Base-by-base conservation (phyloP, 2,113 vertebrate genomes). In the Forbesichthys agassizii region DNA sequence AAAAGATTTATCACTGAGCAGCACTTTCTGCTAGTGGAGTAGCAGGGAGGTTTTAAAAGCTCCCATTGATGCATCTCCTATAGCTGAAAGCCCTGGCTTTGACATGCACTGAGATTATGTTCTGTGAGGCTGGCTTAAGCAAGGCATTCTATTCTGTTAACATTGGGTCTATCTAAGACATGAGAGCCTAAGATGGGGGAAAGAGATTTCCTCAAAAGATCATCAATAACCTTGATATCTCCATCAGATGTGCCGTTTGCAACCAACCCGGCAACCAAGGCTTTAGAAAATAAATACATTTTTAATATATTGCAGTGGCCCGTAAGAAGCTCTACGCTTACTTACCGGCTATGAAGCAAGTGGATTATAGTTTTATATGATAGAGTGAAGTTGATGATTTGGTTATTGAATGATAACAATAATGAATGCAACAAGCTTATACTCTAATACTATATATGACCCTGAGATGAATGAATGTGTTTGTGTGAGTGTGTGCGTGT, bases 1-100 rank as follows among this genome's bases (percentile, higher is more conserved):
- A 64, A 89, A 85, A 79, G 68, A 84, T 89, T 83, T 86, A 88
- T 89, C 85, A 83, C 80, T 56, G 79, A 77, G 80, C 69, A 52
- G 77, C 68, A 68, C 70, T 82, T 84, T 84, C 68, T 48, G 69
- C 78, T 79, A 46, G 71, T 49, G 33, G 53, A 55, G 69, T 67
- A 69, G 79, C 27, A 33, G 16, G 61, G 51, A 46, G 61, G 54
- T 65, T 77, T 63, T 54, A 83, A 80, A 75, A 76, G 66, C 66
- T 69, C 55, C 77, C 63, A 63, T 85, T 53, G 70, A 61, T 70
- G 11, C 73, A 72, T 77, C 66, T 73, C n/a, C 55, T 27, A 27
- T 27, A 27, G 27, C n/a, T 57, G 55, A 72, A 68, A 80, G 80
- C 68, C 58, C 18, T 68, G 66, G 58, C 80, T 86, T 85, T 84